Conservation (phyloP, 2,797 vertebrate genomes). For the Chaenodraco wilsoni region DNA sequence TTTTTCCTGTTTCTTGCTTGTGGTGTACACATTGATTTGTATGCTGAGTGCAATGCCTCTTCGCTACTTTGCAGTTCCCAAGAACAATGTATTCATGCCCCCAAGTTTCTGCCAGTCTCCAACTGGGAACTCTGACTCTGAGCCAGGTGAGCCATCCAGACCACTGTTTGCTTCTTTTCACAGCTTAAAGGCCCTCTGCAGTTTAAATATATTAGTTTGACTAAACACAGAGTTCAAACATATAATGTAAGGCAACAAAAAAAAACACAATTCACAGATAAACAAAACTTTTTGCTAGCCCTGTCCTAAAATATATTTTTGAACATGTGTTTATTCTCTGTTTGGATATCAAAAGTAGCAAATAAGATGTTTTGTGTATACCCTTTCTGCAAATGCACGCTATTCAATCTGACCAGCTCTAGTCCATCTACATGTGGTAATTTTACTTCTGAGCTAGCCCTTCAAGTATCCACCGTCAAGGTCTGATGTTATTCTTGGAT, state of each 20-base stretch:
- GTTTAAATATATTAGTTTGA: not conserved
- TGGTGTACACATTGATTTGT: slow-evolving; percentile 67
- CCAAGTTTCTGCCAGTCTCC: slow-evolving; percentile 96
- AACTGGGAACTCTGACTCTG: slow-evolving; percentile 94
- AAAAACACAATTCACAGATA: not conserved
- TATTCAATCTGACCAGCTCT: slow-evolving; percentile 10
- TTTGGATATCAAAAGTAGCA: not conserved
- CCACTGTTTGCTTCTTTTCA: slow-evolving; percentile 35
- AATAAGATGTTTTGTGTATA: slow-evolving; percentile 20
- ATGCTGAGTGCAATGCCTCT: slow-evolving; percentile 69
- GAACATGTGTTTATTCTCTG: not conserved
- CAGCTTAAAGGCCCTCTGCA: slow-evolving; percentile 19
- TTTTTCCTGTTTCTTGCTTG: slow-evolving; percentile 57
- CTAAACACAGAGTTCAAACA: not conserved
- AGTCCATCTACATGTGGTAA: slow-evolving; percentile 1
- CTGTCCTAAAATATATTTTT: not conserved
- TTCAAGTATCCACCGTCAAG: not conserved
- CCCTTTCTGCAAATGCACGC: slow-evolving; percentile 9
- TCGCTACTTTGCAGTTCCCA: slow-evolving; percentile 86
- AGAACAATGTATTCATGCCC: slow-evolving; percentile 98
- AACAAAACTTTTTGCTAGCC: not conserved
- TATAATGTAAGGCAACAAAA: slow-evolving; percentile 2
- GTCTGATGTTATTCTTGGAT: not conserved
- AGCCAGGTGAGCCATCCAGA: slow-evolving; percentile 87
- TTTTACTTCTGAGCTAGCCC: slow-evolving; percentile 17